Evolutionary conservation across 2,888 invertebrate genomes (phyloP), one percentile per base, ranked within the genome.

Genomic region (Anodontia alba): DNA sequence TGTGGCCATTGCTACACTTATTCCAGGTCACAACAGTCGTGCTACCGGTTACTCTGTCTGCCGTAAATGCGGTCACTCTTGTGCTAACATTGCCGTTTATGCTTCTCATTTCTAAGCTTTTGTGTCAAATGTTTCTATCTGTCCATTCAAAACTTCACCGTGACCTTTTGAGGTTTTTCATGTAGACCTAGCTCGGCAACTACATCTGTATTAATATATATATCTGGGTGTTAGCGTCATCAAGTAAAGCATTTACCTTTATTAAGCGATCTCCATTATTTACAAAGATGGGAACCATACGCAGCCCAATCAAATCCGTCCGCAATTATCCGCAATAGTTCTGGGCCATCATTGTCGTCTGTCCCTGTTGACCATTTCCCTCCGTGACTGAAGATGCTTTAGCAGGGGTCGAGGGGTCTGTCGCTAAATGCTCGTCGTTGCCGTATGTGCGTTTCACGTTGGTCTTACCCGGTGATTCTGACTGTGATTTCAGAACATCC

Each of bases 271-370:
- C 46, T 33, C 54, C 38, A n/a, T 31, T 26, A 5, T 33, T 36
- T 2, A 77, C 1, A 33, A 77, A 31, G 3, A 77, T 72, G 12
- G 76, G 76, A n/a, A 77, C 66, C 17, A 72, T 77, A 26, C 76
- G 57, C 10, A 77, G 38, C 0, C 68, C 62, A 43, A 72, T 46
- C 26, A 38, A 31, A 17, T 78, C n/a, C 36, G 67, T 20, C 8
- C 26, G 12, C 17, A 36, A n/a, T n/a, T n/a, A n/a, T n/a, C n/a
- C n/a, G n/a, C n/a, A 10, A 26, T 62, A 26, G 31, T 29, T n/a
- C 26, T 62, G 62, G 3, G 62, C 15, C 31, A 62, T 23, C 67
- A 36, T 67, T 5, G 38, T 67, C 20, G 15, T 67, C 23, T 7
- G 38, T 5, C 15, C 8, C 10, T 7, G 17, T 10, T 67, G 23